A percentile compares a stretch with the other conserved stretches of the same genome.
These are phyloP conservation scores for Pedionomus torquatus DNA, from an alignment of 2,113 vertebrate genomes.

Conservation along the genomic window DNA sequence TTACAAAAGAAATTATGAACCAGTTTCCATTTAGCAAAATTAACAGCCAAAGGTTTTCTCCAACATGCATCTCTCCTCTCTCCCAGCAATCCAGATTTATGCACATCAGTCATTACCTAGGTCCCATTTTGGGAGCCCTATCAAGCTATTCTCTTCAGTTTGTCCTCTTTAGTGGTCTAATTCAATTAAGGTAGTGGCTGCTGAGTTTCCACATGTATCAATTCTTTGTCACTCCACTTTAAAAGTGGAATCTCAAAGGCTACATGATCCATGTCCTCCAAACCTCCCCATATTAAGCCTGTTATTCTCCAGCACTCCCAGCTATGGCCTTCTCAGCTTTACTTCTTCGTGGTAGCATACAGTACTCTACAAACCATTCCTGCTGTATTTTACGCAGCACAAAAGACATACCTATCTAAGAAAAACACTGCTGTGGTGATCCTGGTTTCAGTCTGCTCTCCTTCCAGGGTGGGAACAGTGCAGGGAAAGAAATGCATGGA, in stretches of 20 bases:
- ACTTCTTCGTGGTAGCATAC: not conserved
- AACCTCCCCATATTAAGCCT: not conserved
- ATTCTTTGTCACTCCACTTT: not conserved
- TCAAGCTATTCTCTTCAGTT: not conserved
- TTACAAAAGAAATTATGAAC: not conserved
- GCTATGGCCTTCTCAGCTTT: not conserved
- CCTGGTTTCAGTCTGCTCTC: not conserved
- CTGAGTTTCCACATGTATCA: not conserved
- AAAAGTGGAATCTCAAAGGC: not conserved
- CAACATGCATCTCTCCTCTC: not conserved
- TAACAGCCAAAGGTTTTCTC: not conserved
- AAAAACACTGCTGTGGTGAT: not conserved
- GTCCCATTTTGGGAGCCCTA: not conserved
- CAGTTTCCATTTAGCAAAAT: not conserved
- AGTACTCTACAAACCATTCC: not conserved
- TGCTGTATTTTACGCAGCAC: not conserved
- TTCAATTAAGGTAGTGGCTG: not conserved
- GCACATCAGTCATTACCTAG: not conserved
- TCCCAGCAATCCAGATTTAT: not conserved
- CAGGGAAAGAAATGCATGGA: not conserved
- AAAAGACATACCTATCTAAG: not conserved
- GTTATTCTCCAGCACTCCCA: not conserved
- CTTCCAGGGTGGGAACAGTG: not conserved
- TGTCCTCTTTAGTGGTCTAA: not conserved
- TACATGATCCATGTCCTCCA: not conserved